Evolutionary conservation across 2,113 vertebrate species (phyloP).

Genomic region (Semnornis frantzii): DNA sequence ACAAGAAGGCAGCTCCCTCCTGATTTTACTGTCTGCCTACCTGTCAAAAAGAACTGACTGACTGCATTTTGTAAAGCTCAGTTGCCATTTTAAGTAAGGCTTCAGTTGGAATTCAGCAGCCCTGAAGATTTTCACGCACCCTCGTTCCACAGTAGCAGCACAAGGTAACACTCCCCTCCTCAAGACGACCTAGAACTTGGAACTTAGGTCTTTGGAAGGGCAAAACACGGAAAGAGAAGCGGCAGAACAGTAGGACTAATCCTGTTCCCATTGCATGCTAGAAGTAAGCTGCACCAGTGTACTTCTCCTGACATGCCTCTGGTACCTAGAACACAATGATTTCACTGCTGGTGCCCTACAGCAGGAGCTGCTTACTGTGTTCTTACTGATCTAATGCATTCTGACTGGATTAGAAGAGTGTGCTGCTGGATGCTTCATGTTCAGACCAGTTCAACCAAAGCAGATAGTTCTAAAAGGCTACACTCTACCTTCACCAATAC

Average conservation of each 20-base stretch:
- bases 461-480: constrained; percentile 23
- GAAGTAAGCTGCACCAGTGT: neutral
- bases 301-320: neutral
- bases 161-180: neutral
- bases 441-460: constrained; percentile 35
- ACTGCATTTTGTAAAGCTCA: neutral
- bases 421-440: neutral
- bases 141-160: neutral
- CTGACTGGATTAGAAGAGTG: neutral
- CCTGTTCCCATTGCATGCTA: neutral
- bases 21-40: neutral
- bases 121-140: neutral
- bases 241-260: neutral
- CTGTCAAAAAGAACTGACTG: neutral
- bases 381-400: neutral
- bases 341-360: neutral
- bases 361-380: neutral
- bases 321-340: neutral
- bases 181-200: neutral
- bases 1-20: neutral
- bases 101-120: neutral
- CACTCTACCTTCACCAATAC: constrained; percentile 57
- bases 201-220: neutral
- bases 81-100: neutral
- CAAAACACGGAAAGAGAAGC: neutral